Base-by-base conservation (phyloP, 2,888 invertebrate species). In the Nasonia oneida region DNA sequence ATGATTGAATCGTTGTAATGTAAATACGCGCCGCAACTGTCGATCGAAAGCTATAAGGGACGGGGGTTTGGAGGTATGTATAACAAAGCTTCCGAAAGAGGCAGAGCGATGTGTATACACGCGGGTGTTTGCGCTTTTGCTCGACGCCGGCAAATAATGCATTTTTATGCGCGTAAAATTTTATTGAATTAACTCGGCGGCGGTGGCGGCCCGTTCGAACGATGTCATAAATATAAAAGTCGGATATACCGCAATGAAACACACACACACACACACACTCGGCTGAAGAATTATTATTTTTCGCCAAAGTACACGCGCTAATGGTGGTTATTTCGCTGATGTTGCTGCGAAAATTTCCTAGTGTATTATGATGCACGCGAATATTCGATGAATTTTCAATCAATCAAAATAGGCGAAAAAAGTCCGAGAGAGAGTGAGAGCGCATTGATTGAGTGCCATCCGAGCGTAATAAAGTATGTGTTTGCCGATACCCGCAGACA, bases 161-260 rank as follows among this genome's bases (percentile, higher is more conserved):
- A 18, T 83, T 83, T 83, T 83, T 42, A 29, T 18, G 75, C 57
- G 42, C 23, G 29, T 18, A 47, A 76, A 70, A 53, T 67, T 81
- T 61, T 64, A 83, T 77, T 67, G 77, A 53, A 77, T 71, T 70
- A 83, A 83, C 29, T n/a, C 29, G 57, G 23, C 37, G 10, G 47
- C 15, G 18, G 37, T 0, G 8, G n/a, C 33, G 33, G 67, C 14
- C 33, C 29, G 29, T 29, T 29, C 29, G 67, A 15, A 33, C 33
- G 33, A 67, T 33, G 67, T 33, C 33, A 67, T 67, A 67, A 67
- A 67, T 67, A 67, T 67, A 67, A 67, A 67, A 67, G 67, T 67
- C 67, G 33, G 67, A 67, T 67, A 67, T 67, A 6, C 8, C 3
- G 15, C 53, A 53, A 15, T 4, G 3, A 53, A 1, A 53, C 53